A percentile compares a stretch with the other conserved stretches of the same genome.
phyloP scores from a whole-genome alignment of 2,797 vertebrate genomes.

The Sebastes alutus region DNA sequence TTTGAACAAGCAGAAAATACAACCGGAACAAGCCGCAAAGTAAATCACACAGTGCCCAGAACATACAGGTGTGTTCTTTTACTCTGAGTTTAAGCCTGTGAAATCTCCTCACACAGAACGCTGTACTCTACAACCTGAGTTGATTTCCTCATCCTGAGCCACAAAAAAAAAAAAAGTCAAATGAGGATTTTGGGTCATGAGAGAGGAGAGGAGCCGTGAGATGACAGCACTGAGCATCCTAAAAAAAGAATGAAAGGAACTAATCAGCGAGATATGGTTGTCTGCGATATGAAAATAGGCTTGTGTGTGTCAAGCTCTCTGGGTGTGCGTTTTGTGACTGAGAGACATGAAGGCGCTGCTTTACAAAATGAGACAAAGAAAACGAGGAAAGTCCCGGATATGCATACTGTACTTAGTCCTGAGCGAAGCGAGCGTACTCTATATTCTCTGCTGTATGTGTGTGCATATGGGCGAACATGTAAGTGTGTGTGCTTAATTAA shows the following conservation, averaged over 20 bases:
- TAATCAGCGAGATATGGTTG: conserved; percentile 44
- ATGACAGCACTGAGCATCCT: conserved; percentile 27
- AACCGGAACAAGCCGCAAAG: not conserved
- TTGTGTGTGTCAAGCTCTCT: not conserved
- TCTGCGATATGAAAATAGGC: conserved; percentile 44
- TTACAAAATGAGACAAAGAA: conserved; percentile 24
- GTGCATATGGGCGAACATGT: conserved; percentile 30
- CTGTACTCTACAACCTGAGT: not conserved
- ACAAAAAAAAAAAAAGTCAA: not conserved
- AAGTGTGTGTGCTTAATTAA: conserved; percentile 77
- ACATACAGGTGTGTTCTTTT: conserved; percentile 8
- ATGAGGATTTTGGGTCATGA: conserved; percentile 19
- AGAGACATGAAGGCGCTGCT: not conserved
- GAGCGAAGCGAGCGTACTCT: not conserved
- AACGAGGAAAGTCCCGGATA: conserved; percentile 16
- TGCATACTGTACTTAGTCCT: conserved; percentile 8
- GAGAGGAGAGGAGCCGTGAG: not conserved
- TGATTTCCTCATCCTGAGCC: conserved; percentile 7
- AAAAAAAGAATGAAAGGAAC: conserved; percentile 38
- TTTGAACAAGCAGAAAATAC: conserved; percentile 6
- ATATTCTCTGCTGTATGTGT: conserved; percentile 18
- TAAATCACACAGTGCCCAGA: conserved; percentile 1
- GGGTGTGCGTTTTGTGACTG: conserved; percentile 17
- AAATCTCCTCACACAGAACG: not conserved
- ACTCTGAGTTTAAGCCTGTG: not conserved